Evolutionary conservation across 2,113 vertebrate species (phyloP), one percentile per base, ranked within the genome.

Genomic region (Phrynosoma platyrhinos): DNA sequence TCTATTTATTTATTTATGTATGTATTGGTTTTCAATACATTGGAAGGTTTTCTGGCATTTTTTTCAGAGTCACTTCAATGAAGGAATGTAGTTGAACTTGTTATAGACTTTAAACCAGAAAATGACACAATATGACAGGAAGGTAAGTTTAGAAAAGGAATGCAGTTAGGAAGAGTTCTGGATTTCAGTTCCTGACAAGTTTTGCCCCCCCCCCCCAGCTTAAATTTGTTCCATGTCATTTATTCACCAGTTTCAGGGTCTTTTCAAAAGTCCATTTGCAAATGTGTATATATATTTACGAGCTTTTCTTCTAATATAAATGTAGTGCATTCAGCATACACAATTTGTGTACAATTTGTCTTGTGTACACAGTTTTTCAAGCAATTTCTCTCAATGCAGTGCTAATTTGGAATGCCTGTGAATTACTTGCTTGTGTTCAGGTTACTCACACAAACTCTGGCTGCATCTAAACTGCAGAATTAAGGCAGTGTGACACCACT

Each of bases 61-160:
- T 89, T 87, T 84, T 79, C 9, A 79, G 89, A 90, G 74, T 86
- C 80, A 91, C 52, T 79, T 40, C 7, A 47, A 47, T 4, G 2
- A 47, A 47, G 47, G 7, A 47, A 47, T 47, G 47, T 47, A 47
- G 47, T 5, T 47, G 62, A 92, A 88, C 58, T 68, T 36, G 69
- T 18, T 14, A 1, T 1, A n/a, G 66, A 88, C 18, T 72, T 87
- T 42, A 74, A 88, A 68, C 47, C 13, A 77, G 0, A 0, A 14
- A 74, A 27, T 40, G 85, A 71, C 90, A 80, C 76, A 82, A 21
- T 88, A 16, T 75, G 25, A 55, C 25, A 25, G 2, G n/a, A 25
- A 12, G 78, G 5, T 32, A 40, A 14, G 58, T 9, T 62, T 53
- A 81, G 7, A 47, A 27, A 58, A 47, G 64, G 25, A 82, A n/a